Base-by-base conservation (phyloP, 2,113 vertebrate genomes). In the Apteryx owenii region DNA sequence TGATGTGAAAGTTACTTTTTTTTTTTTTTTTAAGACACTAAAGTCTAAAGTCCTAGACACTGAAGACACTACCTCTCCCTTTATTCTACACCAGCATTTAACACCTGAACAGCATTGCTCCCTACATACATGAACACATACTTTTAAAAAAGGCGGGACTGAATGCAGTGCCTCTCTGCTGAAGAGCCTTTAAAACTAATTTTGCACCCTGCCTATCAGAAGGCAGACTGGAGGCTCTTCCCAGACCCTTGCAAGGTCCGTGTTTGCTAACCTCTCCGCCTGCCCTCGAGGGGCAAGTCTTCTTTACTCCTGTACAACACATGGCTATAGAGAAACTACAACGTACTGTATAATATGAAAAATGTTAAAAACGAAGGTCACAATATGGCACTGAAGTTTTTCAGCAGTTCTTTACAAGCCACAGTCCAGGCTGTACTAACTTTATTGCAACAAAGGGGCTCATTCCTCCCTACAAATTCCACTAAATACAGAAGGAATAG, bases 1-100 rank as follows among this genome's bases (percentile, higher is more conserved):
- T 33, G 29, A 62, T 61, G 69, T 84, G 23, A 33, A 86, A 86
- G 68, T 93, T 90, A 88, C 42, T 86, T 95, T 44, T 13, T 44
- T 38, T 65, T 65, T 66, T 70, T 85, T 88, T n/a, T 77, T 51
- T 60, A 87, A 56, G 56, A 54, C 61, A 88, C 81, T 82, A 64
- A 92, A 65, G 58, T 50, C 60, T 72, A 62, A 92, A 65, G 58
- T 62, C 64, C 44, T 40, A 53, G 14, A 31, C 36, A 6, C 20
- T 60, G 46, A 58, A 88, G 68, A n/a, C 21, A 51, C 3, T 7
- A 7, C 25, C 13, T 69, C 20, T 91, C 50, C 38, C 42, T 72
- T 88, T 44, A 53, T 29, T 61, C 33, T 91, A 48, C 17, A 46
- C 23, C 16, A 64, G 19, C 21, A 36, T 22, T 42, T 42, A 71